Conservation (phyloP, 2,888 invertebrate genomes). For the Cyclophora punctaria region DNA sequence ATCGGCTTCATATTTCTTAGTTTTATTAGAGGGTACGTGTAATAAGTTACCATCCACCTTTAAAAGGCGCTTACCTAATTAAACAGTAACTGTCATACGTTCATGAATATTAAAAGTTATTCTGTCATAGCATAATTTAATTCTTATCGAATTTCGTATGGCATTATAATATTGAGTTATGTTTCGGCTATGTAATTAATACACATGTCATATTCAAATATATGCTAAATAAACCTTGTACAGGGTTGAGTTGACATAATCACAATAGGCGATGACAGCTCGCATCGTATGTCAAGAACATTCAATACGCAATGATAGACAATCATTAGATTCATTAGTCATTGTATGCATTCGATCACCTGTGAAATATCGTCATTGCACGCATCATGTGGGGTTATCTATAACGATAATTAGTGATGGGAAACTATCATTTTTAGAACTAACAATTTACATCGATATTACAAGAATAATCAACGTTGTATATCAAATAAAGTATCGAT, state of each 20-base stretch:
- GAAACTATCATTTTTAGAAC: too few species aligned
- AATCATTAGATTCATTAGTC: conserved; percentile 25
- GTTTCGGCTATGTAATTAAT: too few species aligned
- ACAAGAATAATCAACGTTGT: too few species aligned
- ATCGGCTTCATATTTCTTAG: conserved; percentile 43
- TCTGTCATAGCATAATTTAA: neutral
- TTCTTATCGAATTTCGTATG: neutral
- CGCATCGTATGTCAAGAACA: conserved; percentile 4
- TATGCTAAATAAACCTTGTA: neutral
- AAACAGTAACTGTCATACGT: too few species aligned
- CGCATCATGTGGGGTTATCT: too few species aligned
- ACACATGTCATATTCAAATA: neutral
- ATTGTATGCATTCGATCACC: conserved; percentile 12
- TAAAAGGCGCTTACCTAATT: too few species aligned
- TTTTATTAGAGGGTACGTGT: conserved; percentile 24
- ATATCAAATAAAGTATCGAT: too few species aligned
- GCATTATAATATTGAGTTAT: too few species aligned
- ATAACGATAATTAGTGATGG: too few species aligned
- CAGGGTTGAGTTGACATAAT: conserved; percentile 4
- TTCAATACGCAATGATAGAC: conserved; percentile 17
- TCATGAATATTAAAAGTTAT: too few species aligned
- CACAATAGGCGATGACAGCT: conserved; percentile 2
- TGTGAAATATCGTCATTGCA: conserved; percentile 25
- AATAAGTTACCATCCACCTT: too few species aligned
- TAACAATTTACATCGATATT: too few species aligned